phyloP scores from a whole-genome alignment of 2,888 invertebrate genomes.

The Mythimna impura region DNA sequence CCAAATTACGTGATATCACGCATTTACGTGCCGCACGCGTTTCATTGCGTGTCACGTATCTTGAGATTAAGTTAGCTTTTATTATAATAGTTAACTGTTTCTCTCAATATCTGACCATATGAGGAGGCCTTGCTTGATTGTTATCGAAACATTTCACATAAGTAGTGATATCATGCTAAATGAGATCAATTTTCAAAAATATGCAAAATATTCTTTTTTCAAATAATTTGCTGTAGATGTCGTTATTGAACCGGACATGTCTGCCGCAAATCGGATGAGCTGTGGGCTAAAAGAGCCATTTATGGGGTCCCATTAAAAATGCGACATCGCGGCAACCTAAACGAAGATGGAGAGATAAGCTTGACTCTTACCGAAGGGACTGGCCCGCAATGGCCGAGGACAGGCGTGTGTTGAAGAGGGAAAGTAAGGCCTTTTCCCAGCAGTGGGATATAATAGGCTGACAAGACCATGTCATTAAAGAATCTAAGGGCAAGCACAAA shows the following conservation, averaged over 20 bases:
- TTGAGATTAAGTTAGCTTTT: slow-evolving; percentile 6
- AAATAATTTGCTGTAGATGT: neutral
- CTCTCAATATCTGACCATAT: neutral
- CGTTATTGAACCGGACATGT: neutral
- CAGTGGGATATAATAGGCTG: too few relatives aligned
- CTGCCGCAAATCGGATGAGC: too few relatives aligned
- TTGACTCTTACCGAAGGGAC: too few relatives aligned
- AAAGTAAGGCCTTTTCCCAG: too few relatives aligned
- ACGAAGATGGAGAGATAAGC: too few relatives aligned
- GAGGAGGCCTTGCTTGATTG: neutral
- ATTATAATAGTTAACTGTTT: slow-evolving; percentile 15
- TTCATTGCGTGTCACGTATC: slow-evolving; percentile 17
- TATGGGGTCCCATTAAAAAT: too few relatives aligned
- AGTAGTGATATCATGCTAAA: neutral
- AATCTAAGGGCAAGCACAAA: neutral
- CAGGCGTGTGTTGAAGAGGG: too few relatives aligned
- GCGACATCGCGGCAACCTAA: too few relatives aligned
- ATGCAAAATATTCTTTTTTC: neutral
- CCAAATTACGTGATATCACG: slow-evolving; percentile 37
- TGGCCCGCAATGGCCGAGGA: too few relatives aligned
- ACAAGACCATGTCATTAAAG: neutral
- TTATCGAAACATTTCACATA: neutral
- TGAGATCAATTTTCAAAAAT: neutral
- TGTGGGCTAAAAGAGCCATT: neutral
- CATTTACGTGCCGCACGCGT: slow-evolving; percentile 39